Percentiles rank a stretch among this genome's conserved stretches.
These are phyloP conservation scores for Troides aeacus DNA, from an alignment of 2,888 invertebrate genomes.

Conservation along the genomic window DNA sequence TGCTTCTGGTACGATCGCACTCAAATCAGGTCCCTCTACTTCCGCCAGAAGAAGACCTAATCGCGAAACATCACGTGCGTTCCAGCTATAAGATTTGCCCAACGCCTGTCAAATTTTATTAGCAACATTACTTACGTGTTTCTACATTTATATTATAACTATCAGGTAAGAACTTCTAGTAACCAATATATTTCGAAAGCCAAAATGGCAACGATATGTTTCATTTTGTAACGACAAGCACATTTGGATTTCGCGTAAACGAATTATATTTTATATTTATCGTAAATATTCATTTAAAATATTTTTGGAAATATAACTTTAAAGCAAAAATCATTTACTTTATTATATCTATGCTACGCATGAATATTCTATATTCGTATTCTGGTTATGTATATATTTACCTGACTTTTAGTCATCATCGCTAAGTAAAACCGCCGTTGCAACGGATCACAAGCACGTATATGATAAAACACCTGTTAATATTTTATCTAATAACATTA, in stretches of 20 bases:
- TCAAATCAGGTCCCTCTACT: slow-evolving; percentile 55
- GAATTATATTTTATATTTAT: too few species aligned
- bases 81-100: slow-evolving; percentile 71
- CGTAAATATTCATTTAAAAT: too few species aligned
- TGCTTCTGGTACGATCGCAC: slow-evolving; percentile 61
- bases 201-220: not conserved
- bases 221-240: too few species aligned
- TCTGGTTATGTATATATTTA: slow-evolving; percentile 31
- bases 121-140: slow-evolving; percentile 30
- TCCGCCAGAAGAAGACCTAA: slow-evolving; percentile 63
- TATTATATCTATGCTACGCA: not conserved
- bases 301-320: too few species aligned
- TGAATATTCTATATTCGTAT: not conserved
- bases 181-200: not conserved
- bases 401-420: slow-evolving; percentile 70
- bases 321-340: not conserved
- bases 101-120: slow-evolving; percentile 49
- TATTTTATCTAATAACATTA: not conserved
- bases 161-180: not conserved
- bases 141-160: not conserved
- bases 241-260: too few species aligned
- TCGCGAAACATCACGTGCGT: slow-evolving; percentile 62
- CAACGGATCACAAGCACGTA: slow-evolving; percentile 65
- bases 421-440: slow-evolving; percentile 64
- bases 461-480: slow-evolving; percentile 65